Evolutionary conservation across 2,888 invertebrate species (phyloP).

Genomic region (Blastobasis adustella): DNA sequence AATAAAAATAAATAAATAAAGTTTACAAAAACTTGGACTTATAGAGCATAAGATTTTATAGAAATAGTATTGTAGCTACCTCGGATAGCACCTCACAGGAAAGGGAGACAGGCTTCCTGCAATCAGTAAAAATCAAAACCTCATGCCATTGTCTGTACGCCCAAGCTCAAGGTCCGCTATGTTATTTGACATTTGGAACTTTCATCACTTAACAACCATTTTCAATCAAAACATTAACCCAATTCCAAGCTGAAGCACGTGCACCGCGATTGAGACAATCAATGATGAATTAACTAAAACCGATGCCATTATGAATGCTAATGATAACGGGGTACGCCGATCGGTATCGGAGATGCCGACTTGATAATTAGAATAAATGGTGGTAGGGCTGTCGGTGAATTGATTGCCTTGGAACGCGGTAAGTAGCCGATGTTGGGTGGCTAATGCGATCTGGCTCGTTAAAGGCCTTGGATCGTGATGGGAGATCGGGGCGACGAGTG

Average conservation of each 20-base stretch:
- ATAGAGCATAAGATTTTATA: too few relatives aligned
- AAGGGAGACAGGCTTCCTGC: too few relatives aligned
- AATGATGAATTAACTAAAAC: constrained; percentile 63
- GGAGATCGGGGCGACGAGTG: constrained; percentile 7
- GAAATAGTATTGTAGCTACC: too few relatives aligned
- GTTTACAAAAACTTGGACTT: too few relatives aligned
- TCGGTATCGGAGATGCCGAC: constrained; percentile 28
- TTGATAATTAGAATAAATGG: constrained; percentile 64
- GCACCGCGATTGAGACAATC: constrained; percentile 32
- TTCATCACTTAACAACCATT: too few relatives aligned
- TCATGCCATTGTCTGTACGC: too few relatives aligned
- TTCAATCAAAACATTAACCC: constrained; percentile 1
- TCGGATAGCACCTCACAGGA: too few relatives aligned
- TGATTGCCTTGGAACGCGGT: constrained; percentile 37
- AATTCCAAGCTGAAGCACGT: neutral
- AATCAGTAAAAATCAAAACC: too few relatives aligned
- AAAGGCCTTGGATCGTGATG: neutral
- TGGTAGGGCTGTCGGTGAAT: constrained; percentile 40
- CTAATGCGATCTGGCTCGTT: constrained; percentile 30
- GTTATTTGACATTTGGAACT: too few relatives aligned
- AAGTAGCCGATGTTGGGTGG: constrained; percentile 37
- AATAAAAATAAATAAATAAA: too few relatives aligned
- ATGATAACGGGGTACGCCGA: constrained; percentile 47
- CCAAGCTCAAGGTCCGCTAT: too few relatives aligned
- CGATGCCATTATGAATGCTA: constrained; percentile 57